A percentile compares a stretch with the other conserved stretches of the same genome.
Conservation (phyloP, 2,888 invertebrate species). For the Cartodere bifasciata region DNA sequence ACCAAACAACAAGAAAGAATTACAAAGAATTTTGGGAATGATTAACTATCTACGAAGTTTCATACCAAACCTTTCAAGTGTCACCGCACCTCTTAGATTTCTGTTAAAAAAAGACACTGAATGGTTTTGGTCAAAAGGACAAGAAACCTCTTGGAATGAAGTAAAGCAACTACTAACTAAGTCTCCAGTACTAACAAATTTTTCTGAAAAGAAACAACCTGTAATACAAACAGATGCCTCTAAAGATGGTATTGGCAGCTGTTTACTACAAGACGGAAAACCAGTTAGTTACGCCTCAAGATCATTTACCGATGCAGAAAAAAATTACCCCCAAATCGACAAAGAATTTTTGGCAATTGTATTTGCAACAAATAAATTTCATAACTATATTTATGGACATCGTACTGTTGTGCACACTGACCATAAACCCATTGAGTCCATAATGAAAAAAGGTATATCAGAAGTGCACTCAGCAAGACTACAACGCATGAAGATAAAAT, state of each 20-base stretch:
- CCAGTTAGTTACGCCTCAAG: conserved; percentile 14
- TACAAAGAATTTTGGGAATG: conserved; percentile 15
- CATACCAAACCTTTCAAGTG: conserved; percentile 15
- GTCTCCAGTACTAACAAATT: conserved; percentile 13
- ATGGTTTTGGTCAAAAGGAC: conserved; percentile 11
- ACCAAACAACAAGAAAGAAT: conserved; percentile 13
- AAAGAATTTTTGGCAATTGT: conserved; percentile 25
- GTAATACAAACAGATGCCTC: conserved; percentile 13
- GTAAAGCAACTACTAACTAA: conserved; percentile 11
- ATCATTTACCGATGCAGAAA: conserved; percentile 14
- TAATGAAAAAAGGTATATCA: conserved; percentile 1
- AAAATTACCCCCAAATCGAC: conserved; percentile 24
- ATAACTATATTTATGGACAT: too few species aligned
- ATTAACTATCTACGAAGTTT: conserved; percentile 14
- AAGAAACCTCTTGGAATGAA: conserved; percentile 9
- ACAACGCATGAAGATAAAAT: conserved; percentile 3
- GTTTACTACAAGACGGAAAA: conserved; percentile 14
- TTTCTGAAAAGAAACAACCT: conserved; percentile 11
- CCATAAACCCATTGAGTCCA: conserved; percentile 3
- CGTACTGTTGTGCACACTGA: conserved; percentile 4
- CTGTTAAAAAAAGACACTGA: conserved; percentile 12
- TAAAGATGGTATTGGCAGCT: conserved; percentile 12
- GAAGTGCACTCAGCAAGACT: conserved; percentile 3
- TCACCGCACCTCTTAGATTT: conserved; percentile 14
- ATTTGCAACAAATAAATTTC: conserved; percentile 17